A percentile compares a stretch with the other conserved stretches of the same genome.
These are phyloP conservation scores for Leptobrachium ailaonicum DNA, from an alignment of 2,113 vertebrate genomes.

Conservation along the genomic window DNA sequence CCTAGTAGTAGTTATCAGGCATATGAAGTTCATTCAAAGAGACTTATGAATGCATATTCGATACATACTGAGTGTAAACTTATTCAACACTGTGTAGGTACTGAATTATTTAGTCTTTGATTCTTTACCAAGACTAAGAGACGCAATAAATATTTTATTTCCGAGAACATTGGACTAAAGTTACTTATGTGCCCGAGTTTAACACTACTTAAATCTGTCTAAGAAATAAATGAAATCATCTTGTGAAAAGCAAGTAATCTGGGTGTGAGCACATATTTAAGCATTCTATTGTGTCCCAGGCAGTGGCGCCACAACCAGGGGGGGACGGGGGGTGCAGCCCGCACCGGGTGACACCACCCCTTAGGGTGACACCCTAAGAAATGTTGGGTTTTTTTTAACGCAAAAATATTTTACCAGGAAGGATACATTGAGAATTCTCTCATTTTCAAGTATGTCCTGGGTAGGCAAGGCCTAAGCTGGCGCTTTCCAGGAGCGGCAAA, in stretches of 20 bases:
- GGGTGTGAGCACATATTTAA: background rate
- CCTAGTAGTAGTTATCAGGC: constrained; percentile 36
- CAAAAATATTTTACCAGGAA: no score
- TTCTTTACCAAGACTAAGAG: constrained; percentile 16
- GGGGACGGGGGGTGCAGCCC: no score
- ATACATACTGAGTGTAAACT: constrained; percentile 40
- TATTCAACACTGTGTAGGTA: constrained; percentile 26
- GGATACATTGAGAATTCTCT: no score
- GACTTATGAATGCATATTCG: constrained; percentile 37
- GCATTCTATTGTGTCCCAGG: no score
- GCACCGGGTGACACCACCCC: no score
- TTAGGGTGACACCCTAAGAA: no score
- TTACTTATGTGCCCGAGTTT: constrained; percentile 15
- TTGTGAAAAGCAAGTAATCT: background rate
- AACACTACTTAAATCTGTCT: background rate
- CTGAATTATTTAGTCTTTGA: constrained; percentile 42
- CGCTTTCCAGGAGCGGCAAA: no score
- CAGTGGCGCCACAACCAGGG: no score
- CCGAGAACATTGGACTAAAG: constrained; percentile 1
- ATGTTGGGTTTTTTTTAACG: no score
- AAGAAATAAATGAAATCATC: background rate
- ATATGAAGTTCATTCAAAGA: constrained; percentile 37
- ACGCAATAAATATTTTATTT: constrained; percentile 40
- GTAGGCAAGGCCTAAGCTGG: no score
- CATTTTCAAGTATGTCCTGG: no score